Evolutionary conservation across 2,113 vertebrate species (phyloP).

Genomic region (Progne subis): DNA sequence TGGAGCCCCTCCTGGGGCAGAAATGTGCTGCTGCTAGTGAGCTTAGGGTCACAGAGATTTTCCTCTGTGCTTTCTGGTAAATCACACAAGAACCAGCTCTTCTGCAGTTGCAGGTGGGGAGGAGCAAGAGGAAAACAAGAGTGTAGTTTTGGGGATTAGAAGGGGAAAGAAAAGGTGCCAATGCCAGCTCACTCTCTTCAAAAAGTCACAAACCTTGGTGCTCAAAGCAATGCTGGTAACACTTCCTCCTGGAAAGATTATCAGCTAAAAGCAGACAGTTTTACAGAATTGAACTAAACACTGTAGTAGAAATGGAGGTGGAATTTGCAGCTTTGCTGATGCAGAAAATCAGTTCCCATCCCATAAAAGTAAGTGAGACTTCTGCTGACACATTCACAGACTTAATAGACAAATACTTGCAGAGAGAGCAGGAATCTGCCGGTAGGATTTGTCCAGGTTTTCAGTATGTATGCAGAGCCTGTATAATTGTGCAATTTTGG

Average conservation of each 20-base stretch:
- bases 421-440: background rate
- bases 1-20: background rate
- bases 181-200: background rate
- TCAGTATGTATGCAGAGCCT: background rate
- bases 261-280: background rate
- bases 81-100: background rate
- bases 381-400: background rate
- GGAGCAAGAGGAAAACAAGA: background rate
- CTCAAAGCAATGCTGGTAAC: background rate
- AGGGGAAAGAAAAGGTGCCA: background rate
- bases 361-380: accelerated
- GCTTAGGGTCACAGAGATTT: background rate
- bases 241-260: background rate
- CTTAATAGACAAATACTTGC: background rate
- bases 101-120: background rate
- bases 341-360: background rate
- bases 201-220: background rate
- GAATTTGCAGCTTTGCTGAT: background rate
- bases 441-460: background rate
- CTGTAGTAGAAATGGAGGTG: background rate
- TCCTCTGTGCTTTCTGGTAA: background rate
- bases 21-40: background rate
- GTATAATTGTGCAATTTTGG: background rate
- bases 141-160: background rate
- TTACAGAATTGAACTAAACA: background rate